phyloP scores from a whole-genome alignment of 2,113 vertebrate genomes.

The Dicerorhinus sumatrensis region DNA sequence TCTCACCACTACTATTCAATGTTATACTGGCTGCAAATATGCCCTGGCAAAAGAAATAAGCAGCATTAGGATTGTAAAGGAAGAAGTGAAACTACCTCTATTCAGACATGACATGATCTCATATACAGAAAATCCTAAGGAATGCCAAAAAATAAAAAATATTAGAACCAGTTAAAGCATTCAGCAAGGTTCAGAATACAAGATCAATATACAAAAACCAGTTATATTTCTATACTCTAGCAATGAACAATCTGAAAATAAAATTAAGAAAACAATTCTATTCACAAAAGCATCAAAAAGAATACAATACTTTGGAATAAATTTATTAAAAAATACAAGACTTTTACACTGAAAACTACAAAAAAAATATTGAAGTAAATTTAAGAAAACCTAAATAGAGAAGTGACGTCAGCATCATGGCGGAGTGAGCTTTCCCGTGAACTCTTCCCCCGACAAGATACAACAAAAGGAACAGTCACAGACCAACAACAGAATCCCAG shows the following conservation, averaged over 20 bases:
- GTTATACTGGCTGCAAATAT: not conserved
- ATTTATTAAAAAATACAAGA: not conserved
- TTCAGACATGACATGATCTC: not conserved
- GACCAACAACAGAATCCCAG: too few relatives aligned
- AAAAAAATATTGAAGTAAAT: not conserved
- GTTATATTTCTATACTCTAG: not conserved
- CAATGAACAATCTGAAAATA: not conserved
- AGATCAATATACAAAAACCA: not conserved
- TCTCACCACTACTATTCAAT: not conserved
- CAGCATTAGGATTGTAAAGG: not conserved
- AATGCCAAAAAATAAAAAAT: not conserved
- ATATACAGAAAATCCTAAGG: not conserved
- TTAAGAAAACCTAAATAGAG: constrained; percentile 1
- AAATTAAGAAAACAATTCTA: not conserved
- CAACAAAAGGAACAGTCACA: too few relatives aligned
- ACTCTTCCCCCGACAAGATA: too few relatives aligned
- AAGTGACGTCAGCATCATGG: too few relatives aligned
- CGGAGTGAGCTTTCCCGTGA: too few relatives aligned
- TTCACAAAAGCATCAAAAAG: not conserved
- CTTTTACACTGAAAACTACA: not conserved
- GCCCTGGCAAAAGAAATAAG: not conserved
- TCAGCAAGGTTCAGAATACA: not conserved
- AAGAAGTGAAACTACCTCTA: not conserved
- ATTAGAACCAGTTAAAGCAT: not conserved
- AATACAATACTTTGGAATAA: not conserved